Percentiles rank a stretch among this genome's conserved stretches.
These are phyloP conservation scores for Zaprionus tsacasi DNA, from an alignment of 1,140 invertebrate species.

Conservation along the genomic window DNA sequence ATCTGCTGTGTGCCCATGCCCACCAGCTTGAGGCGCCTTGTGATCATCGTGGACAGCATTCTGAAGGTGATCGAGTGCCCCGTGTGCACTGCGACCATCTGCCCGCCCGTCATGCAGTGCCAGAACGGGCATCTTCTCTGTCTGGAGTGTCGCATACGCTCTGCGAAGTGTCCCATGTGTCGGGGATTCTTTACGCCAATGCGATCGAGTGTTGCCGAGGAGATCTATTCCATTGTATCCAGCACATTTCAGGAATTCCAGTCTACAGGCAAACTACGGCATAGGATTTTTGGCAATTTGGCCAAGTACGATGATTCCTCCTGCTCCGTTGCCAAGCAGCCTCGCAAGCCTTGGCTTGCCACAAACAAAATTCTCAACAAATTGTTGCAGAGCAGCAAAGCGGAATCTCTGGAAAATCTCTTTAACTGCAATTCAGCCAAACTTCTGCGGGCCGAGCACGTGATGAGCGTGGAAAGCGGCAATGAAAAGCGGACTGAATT, in stretches of 20 bases:
- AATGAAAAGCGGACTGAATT: conserved; percentile 24
- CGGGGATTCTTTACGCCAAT: conserved; percentile 84
- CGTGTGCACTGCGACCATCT: conserved; percentile 86
- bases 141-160: conserved; percentile 86
- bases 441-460: conserved; percentile 40
- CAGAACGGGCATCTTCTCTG: conserved; percentile 89
- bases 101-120: conserved; percentile 88
- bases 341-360: conserved; percentile 40
- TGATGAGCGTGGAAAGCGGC: conserved; percentile 15
- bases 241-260: conserved; percentile 84
- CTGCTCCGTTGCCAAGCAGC: conserved; percentile 38
- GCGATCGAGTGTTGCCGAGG: conserved; percentile 73
- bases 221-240: conserved; percentile 85
- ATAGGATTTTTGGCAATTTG: conserved; percentile 64
- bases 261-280: conserved; percentile 65
- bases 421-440: conserved; percentile 48
- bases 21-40: conserved; percentile 85
- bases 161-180: conserved; percentile 87
- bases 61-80: conserved; percentile 87
- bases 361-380: conserved; percentile 84
- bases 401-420: conserved; percentile 84
- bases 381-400: conserved; percentile 82
- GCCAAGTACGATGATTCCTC: conserved; percentile 7
- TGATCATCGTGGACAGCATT: conserved; percentile 85
- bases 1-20: conserved; percentile 86